A percentile compares a stretch with the other conserved stretches of the same genome.
Conservation (phyloP, 2,113 vertebrate genomes). For the Riparia riparia region DNA sequence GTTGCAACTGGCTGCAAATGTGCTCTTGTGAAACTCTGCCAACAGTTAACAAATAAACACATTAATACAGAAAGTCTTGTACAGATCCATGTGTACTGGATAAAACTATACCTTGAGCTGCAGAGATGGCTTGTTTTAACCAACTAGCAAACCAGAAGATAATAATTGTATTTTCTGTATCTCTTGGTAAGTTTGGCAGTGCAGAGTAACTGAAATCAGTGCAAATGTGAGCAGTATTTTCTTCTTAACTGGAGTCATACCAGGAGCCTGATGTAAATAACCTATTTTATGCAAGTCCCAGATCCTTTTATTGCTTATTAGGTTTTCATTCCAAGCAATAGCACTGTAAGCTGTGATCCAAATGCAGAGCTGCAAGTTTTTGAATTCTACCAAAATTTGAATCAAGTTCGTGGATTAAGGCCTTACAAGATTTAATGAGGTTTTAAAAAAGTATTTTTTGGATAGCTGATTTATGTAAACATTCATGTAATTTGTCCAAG, state of each 20-base stretch:
- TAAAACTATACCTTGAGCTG: not conserved
- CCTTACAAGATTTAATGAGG: not conserved
- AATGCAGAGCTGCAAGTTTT: not conserved
- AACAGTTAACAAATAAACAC: slow-evolving; percentile 44
- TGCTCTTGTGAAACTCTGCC: not conserved
- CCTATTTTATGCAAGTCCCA: not conserved
- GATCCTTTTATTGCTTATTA: not conserved
- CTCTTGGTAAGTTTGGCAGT: not conserved
- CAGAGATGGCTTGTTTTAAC: not conserved
- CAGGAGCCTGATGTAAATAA: not conserved
- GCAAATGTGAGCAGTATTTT: not conserved
- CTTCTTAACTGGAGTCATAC: not conserved
- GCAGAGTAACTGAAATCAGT: not conserved
- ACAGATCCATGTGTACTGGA: not conserved
- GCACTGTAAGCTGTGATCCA: not conserved
- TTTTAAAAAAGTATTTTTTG: not conserved
- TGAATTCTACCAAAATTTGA: not conserved
- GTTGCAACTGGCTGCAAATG: not conserved
- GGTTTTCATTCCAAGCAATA: not conserved
- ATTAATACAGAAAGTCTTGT: not conserved
- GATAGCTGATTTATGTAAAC: not conserved
- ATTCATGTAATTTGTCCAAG: not conserved
- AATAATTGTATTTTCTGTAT: not conserved
- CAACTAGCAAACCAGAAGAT: not conserved
- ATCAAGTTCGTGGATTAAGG: not conserved